Conservation (phyloP, 2,113 vertebrate genomes). For the Scytalopus superciliaris region DNA sequence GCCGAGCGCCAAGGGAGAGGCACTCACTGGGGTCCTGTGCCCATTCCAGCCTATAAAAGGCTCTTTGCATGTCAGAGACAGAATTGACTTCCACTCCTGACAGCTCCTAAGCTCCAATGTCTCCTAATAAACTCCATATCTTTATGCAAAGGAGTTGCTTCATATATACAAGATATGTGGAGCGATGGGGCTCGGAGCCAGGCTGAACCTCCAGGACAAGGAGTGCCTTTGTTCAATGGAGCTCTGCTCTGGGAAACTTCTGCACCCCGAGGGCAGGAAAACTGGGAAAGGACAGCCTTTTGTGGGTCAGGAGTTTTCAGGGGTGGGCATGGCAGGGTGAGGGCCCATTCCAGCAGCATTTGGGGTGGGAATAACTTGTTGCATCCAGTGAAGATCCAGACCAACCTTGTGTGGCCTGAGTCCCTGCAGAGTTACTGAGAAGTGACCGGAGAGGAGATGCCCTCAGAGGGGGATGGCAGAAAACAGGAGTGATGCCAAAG, state of each 20-base stretch:
- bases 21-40: background rate
- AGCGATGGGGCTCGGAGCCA: background rate
- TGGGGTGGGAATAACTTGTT: background rate
- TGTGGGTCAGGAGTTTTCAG: background rate
- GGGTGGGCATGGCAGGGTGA: background rate
- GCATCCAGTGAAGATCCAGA: background rate
- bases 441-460: background rate
- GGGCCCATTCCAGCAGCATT: background rate
- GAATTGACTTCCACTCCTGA: constrained; percentile 30
- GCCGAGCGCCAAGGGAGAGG: background rate
- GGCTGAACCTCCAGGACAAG: background rate
- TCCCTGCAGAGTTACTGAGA: background rate
- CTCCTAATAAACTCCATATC: constrained; percentile 60
- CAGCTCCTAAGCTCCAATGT: constrained; percentile 24
- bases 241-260: background rate
- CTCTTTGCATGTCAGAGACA: constrained; percentile 39
- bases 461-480: background rate
- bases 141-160: constrained; percentile 47
- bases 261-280: background rate
- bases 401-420: background rate
- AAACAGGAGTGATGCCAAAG: background rate
- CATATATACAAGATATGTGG: constrained; percentile 19
- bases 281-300: background rate
- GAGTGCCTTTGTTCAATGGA: background rate
- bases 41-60: constrained; percentile 62